Conservation (phyloP, 1,140 invertebrate species). For the Branchinecta lynchi region DNA sequence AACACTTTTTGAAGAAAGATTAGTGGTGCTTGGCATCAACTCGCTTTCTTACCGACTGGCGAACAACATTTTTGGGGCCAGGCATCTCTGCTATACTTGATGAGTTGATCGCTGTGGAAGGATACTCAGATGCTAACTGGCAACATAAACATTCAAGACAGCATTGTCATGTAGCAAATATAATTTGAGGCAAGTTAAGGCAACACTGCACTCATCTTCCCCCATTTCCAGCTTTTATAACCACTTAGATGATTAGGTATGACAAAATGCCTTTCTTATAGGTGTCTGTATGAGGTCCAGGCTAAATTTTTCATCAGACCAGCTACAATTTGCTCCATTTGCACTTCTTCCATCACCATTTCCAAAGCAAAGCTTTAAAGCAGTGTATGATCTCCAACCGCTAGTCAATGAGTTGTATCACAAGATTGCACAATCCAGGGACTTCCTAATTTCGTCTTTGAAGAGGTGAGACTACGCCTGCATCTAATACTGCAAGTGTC, state of each 20-base stretch:
- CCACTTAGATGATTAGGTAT: too few species aligned
- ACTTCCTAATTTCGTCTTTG: slow-evolving; percentile 57
- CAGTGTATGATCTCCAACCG: slow-evolving; percentile 46
- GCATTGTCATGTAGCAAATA: too few species aligned
- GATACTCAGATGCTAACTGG: too few species aligned
- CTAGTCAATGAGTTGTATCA: slow-evolving; percentile 73
- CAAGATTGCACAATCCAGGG: slow-evolving; percentile 64
- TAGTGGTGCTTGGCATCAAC: too few species aligned
- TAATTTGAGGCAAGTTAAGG: not conserved
- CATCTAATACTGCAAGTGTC: not conserved
- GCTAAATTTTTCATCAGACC: slow-evolving; percentile 46
- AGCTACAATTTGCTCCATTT: slow-evolving; percentile 63
- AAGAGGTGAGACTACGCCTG: slow-evolving; percentile 35
- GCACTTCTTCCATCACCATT: slow-evolving; percentile 66
- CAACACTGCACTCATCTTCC: slow-evolving; percentile 4
- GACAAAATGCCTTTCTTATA: slow-evolving; percentile 25
- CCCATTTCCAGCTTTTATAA: too few species aligned
- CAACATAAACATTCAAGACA: too few species aligned
- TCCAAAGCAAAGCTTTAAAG: slow-evolving; percentile 59
- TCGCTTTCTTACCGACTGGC: too few species aligned
- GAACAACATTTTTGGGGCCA: too few species aligned
- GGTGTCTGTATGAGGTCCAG: slow-evolving; percentile 57
- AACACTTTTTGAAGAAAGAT: too few species aligned
- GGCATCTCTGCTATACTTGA: too few species aligned
- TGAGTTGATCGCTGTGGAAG: too few species aligned